phyloP scores from a whole-genome alignment of 2,113 vertebrate genomes.

The Anhinga rufa region DNA sequence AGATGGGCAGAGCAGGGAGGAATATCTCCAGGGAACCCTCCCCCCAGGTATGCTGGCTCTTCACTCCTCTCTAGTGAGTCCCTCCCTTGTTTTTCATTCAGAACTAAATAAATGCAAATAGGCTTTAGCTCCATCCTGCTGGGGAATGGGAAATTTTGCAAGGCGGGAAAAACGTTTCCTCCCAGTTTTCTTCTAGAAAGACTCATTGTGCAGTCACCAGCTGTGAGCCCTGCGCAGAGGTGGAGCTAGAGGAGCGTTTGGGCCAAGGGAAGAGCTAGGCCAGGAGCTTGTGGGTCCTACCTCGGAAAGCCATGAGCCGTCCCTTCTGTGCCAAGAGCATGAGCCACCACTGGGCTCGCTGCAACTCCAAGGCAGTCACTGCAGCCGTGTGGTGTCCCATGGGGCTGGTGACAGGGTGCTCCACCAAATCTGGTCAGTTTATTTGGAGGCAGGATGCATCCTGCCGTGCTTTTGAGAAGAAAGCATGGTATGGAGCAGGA shows the following conservation, averaged over 20 bases:
- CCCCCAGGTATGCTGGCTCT: neutral
- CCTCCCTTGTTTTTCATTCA: neutral
- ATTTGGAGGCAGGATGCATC: neutral
- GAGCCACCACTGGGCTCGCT: neutral
- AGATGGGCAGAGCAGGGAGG: neutral
- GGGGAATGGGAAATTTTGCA: neutral
- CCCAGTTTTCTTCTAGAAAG: neutral
- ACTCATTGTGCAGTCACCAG: neutral
- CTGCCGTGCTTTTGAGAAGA: neutral
- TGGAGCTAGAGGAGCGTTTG: neutral
- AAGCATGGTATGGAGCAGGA: neutral
- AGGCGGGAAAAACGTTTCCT: neutral
- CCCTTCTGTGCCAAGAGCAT: neutral
- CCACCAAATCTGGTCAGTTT: neutral
- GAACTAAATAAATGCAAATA: neutral
- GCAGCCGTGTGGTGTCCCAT: accelerated
- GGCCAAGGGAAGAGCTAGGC: neutral
- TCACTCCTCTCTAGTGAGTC: neutral
- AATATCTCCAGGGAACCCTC: neutral
- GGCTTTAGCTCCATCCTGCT: neutral
- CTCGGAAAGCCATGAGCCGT: neutral
- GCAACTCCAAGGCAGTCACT: neutral
- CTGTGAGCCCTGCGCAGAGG: neutral
- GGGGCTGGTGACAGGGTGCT: neutral
- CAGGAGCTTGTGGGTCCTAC: neutral